Base-by-base conservation (phyloP, 2,888 invertebrate species). In the Argynnis bischoffii region DNA sequence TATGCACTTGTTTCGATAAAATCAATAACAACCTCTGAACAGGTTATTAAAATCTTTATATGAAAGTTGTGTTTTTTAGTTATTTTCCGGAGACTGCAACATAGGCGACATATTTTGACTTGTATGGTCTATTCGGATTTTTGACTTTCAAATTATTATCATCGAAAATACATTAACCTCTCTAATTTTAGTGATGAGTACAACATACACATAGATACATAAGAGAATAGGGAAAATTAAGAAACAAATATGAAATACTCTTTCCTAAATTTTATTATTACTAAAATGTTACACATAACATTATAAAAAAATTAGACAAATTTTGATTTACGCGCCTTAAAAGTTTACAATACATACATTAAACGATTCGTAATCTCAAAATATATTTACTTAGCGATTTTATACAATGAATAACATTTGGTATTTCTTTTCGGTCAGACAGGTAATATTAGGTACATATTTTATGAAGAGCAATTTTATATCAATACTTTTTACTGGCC, bases 361-460 rank as follows among this genome's bases (percentile, higher is more conserved):
- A 80, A 81, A 83, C 78, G 85, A 86, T 86, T 86, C 84, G 78
- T 86, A 88, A 89, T 89, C 88, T 89, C 89, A 87, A 88, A 87
- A 87, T 84, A 88, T 82, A 85, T 78, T 81, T 76, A 75, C 69
- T 74, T 77, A 79, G 76, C 76, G 75, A 80, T 80, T 83, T 77
- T 87, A 83, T 87, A 87, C 85, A 86, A 79, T 82, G 82, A 77
- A 81, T 83, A 81, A 81, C 82, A 83, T 84, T 85, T 83, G 83
- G 83, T 83, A 82, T 79, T 77, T 75, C 76, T 74, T 71, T 73
- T 76, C 76, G 51, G 61, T 51, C 51, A 61, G 78, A 78, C 78
- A 70, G 59, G 59, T 48, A 59, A 48, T 48, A 59, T 59, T 59
- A 59, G 59, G 59, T 59, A 59, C 59, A 48, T 75, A 75, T 60